Evolutionary conservation across 2,888 invertebrate genomes (phyloP).

Genomic region (Drosophila anomalata): DNA sequence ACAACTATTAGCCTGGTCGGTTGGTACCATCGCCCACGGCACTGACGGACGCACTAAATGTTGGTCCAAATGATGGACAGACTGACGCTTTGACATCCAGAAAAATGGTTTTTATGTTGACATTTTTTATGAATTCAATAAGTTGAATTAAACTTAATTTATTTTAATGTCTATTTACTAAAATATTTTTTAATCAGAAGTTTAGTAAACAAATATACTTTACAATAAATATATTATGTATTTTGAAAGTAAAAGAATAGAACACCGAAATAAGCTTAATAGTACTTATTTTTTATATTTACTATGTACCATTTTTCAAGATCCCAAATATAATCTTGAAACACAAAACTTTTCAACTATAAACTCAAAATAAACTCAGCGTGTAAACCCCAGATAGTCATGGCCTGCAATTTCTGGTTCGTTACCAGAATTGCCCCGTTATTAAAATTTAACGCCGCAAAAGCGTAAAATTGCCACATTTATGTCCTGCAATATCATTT

Average conservation of each 20-base stretch:
- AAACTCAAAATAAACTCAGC: slow-evolving; percentile 8
- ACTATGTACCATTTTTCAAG: neutral
- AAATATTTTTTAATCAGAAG: too few species aligned
- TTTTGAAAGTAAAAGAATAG: neutral
- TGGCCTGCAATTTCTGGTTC: slow-evolving; percentile 47
- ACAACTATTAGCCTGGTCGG: slow-evolving; percentile 68
- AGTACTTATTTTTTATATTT: too few species aligned
- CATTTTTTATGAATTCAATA: neutral
- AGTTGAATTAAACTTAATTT: too few species aligned
- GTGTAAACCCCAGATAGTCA: slow-evolving; percentile 33
- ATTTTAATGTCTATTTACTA: too few species aligned
- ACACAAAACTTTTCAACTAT: neutral
- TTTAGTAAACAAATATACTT: too few species aligned
- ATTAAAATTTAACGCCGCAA: slow-evolving; percentile 77
- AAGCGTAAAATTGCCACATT: slow-evolving; percentile 78
- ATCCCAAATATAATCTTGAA: neutral
- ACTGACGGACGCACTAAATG: slow-evolving; percentile 25
- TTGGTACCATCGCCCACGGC: slow-evolving; percentile 16
- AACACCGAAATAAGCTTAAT: neutral
- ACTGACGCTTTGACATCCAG: slow-evolving; percentile 1
- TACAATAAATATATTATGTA: too few species aligned
- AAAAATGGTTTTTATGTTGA: slow-evolving; percentile 10
- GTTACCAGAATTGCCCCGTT: slow-evolving; percentile 57
- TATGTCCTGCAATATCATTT: slow-evolving; percentile 60
- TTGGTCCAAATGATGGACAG: slow-evolving; percentile 19